phyloP scores from a whole-genome alignment of 2,888 invertebrate species.

The Metalampra italica region DNA sequence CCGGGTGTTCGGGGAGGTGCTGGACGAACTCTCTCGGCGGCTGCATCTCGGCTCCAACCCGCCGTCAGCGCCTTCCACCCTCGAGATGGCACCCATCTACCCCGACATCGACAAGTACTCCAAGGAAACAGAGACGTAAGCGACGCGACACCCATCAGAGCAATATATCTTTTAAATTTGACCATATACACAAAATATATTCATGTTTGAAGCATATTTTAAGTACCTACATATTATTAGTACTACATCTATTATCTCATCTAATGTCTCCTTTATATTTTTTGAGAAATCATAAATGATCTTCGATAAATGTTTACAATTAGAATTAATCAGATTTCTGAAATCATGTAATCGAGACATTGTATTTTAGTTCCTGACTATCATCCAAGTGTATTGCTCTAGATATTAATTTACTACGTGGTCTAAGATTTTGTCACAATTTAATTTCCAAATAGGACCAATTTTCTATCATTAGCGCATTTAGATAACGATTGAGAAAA shows the following conservation, averaged over 20 bases:
- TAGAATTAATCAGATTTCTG: conserved; percentile 16
- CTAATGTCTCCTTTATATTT: conserved; percentile 20
- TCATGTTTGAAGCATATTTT: background rate
- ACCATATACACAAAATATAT: background rate
- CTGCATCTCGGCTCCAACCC: conserved; percentile 85
- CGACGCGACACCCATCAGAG: conserved; percentile 9
- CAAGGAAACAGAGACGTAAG: conserved; percentile 91
- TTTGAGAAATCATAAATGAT: conserved; percentile 19
- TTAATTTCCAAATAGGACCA: background rate
- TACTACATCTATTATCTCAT: no score
- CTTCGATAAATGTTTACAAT: background rate
- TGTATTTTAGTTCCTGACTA: conserved; percentile 13
- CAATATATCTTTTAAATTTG: conserved; percentile 4
- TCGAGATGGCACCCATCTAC: conserved; percentile 92
- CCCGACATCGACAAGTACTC: conserved; percentile 87
- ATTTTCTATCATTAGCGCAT: background rate
- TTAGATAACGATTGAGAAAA: background rate
- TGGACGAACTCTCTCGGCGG: conserved; percentile 86
- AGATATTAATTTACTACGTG: background rate
- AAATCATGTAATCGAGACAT: conserved; percentile 23
- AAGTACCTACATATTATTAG: no score
- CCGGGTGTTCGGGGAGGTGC: conserved; percentile 87
- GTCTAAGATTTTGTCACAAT: background rate
- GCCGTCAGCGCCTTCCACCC: conserved; percentile 91
- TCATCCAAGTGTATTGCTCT: conserved; percentile 8